These are phyloP conservation scores for Nomada lathburiana DNA, from an alignment of 2,888 invertebrate species.

Conservation along the genomic window DNA sequence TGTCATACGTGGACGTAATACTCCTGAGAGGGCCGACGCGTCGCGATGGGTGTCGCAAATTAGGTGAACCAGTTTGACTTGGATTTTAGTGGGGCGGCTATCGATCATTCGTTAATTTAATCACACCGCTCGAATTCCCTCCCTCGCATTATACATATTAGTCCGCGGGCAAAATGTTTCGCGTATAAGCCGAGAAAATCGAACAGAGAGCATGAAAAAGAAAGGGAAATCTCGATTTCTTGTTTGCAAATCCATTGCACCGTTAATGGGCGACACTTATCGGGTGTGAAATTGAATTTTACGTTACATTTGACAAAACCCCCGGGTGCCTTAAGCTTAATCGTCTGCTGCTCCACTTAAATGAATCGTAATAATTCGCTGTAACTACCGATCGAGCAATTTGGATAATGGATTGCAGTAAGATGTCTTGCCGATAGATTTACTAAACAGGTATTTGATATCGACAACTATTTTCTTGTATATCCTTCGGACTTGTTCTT, in stretches of 20 bases:
- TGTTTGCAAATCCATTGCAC: slow-evolving; percentile 32
- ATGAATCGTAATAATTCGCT: slow-evolving; percentile 33
- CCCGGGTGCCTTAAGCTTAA: slow-evolving; percentile 31
- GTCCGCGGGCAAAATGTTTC: background rate
- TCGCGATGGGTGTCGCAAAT: slow-evolving; percentile 45
- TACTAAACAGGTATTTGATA: background rate
- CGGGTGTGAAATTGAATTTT: slow-evolving; percentile 55
- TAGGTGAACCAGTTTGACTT: slow-evolving; percentile 52
- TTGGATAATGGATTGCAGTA: background rate
- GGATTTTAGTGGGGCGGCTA: slow-evolving; percentile 14
- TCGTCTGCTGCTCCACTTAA: slow-evolving; percentile 15
- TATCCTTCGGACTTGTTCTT: too few species aligned
- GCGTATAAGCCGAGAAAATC: background rate
- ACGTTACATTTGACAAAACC: slow-evolving; percentile 38
- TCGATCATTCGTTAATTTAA: slow-evolving; percentile 39
- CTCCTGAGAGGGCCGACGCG: slow-evolving; percentile 54
- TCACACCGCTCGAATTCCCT: background rate
- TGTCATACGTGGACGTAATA: slow-evolving; percentile 56
- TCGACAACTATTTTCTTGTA: background rate
- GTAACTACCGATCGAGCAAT: background rate
- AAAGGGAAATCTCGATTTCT: background rate
- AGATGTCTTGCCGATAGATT: background rate
- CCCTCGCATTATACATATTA: background rate
- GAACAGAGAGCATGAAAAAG: slow-evolving; percentile 3
- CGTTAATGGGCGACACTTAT: slow-evolving; percentile 23